Evolutionary conservation across 2,888 invertebrate genomes (phyloP).

Genomic region (Ditylenchus weischeri): DNA sequence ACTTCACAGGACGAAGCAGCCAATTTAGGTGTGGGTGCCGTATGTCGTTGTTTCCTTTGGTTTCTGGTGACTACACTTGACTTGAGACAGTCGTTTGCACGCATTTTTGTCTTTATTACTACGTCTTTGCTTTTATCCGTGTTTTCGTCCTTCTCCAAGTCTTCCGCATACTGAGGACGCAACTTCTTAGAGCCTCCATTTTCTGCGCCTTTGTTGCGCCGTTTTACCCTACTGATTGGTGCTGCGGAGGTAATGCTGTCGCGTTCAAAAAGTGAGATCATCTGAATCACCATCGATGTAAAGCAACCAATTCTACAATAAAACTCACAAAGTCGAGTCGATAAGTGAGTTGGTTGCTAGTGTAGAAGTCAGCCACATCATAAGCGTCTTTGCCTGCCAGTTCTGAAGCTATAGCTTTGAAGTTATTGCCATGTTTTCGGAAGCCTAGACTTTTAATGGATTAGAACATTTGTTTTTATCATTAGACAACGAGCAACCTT

Average conservation of each 20-base stretch:
- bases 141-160: background rate
- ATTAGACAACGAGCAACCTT: background rate
- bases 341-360: background rate
- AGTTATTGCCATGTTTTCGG: slow-evolving; percentile 5
- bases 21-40: no score
- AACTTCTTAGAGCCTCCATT: no score
- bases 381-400: background rate
- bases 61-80: slow-evolving; percentile 5
- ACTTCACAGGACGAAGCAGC: no score
- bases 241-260: background rate
- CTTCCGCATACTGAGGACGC: no score
- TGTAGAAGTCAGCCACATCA: slow-evolving; percentile 8
- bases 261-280: background rate
- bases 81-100: background rate
- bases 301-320: background rate
- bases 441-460: background rate
- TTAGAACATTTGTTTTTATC: no score
- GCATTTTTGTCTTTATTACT: no score
- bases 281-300: background rate
- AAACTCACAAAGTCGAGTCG: slow-evolving; percentile 4
- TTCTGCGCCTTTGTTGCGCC: background rate
- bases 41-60: background rate
- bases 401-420: slow-evolving; percentile 1
- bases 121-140: slow-evolving; percentile 4
- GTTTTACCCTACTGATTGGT: background rate